These are phyloP conservation scores for Temnopleurus reevesii DNA, from an alignment of 53 echinoderm and acorn worm genomes.

Conservation along the genomic window DNA sequence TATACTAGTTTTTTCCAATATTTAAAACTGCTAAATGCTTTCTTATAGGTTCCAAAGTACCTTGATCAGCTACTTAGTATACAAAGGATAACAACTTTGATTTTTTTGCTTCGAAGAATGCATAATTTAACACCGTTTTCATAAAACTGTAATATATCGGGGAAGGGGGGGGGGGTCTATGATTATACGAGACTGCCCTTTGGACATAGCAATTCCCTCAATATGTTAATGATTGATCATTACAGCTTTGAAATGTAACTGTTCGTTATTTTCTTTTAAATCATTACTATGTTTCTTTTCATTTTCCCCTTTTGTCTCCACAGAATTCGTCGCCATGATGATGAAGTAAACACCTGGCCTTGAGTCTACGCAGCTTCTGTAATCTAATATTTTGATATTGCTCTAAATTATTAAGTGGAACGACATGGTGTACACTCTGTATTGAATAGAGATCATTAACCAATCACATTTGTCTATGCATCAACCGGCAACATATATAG, in stretches of 20 bases:
- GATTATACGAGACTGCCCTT: background rate
- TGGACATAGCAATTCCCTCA: background rate
- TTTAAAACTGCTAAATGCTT: no score
- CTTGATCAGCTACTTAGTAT: no score
- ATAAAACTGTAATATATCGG: no score
- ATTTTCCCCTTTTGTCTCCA: background rate
- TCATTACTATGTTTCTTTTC: background rate
- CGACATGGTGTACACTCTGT: no score
- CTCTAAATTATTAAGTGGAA: background rate
- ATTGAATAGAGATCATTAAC: no score
- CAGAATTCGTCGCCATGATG: conserved; percentile 28
- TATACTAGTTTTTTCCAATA: no score
- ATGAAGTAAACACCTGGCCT: background rate
- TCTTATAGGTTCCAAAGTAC: no score
- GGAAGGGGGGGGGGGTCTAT: no score
- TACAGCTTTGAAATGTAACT: background rate
- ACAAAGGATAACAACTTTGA: no score
- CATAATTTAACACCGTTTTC: background rate
- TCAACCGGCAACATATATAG: no score
- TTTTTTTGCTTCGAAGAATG: background rate
- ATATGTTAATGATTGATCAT: background rate
- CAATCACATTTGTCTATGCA: no score
- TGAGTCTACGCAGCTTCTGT: background rate
- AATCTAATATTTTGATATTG: background rate
- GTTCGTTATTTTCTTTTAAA: background rate